Conservation (phyloP, 2,888 invertebrate species). For the Andrena haemorrhoa region DNA sequence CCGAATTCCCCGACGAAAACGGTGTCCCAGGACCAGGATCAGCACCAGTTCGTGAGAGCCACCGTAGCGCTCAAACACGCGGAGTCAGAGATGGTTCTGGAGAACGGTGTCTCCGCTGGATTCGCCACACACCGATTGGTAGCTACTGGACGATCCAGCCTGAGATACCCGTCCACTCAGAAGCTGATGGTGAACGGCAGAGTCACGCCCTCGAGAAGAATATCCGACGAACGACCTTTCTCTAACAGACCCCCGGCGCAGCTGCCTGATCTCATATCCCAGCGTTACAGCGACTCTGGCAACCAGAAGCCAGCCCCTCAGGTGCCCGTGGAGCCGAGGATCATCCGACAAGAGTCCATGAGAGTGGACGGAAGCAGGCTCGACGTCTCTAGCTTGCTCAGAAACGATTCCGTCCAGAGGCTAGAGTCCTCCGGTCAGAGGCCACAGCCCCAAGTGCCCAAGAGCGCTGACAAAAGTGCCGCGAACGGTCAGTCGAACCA, state of each 20-base stretch:
- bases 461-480: slow-evolving; percentile 63
- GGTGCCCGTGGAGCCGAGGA: slow-evolving; percentile 80
- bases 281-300: slow-evolving; percentile 80
- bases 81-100: slow-evolving; percentile 71
- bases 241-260: slow-evolving; percentile 76
- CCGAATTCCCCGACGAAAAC: slow-evolving; percentile 71
- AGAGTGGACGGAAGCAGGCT: slow-evolving; percentile 76
- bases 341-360: slow-evolving; percentile 81
- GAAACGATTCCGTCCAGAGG: slow-evolving; percentile 72
- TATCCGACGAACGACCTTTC: slow-evolving; percentile 75
- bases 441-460: slow-evolving; percentile 81
- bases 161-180: slow-evolving; percentile 85
- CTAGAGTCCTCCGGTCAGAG: slow-evolving; percentile 78
- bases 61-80: slow-evolving; percentile 66
- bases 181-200: slow-evolving; percentile 85
- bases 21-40: slow-evolving; percentile 68
- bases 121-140: slow-evolving; percentile 77
- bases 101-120: slow-evolving; percentile 77
- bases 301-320: slow-evolving; percentile 81
- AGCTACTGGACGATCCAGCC: slow-evolving; percentile 85
- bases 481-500: slow-evolving; percentile 48
- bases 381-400: slow-evolving; percentile 71
- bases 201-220: slow-evolving; percentile 80
- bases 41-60: slow-evolving; percentile 65
- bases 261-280: slow-evolving; percentile 79